phyloP scores from a whole-genome alignment of 1,140 invertebrate genomes.

The Neodiprion virginianus region DNA sequence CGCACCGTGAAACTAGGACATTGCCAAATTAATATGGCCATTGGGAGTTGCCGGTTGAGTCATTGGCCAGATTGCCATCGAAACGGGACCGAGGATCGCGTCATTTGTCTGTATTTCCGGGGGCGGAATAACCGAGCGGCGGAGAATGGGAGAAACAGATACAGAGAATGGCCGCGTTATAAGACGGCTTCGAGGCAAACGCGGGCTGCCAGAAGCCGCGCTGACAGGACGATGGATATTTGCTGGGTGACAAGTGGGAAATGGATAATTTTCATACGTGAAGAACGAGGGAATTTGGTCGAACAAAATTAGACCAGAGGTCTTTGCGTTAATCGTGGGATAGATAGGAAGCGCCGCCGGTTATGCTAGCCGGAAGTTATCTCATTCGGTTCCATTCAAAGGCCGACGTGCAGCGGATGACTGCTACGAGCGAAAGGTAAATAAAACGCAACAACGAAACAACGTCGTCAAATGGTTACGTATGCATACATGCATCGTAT shows the following conservation, averaged over 20 bases:
- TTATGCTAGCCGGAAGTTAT: neutral
- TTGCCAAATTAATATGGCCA: neutral
- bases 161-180: too few relatives aligned
- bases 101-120: neutral
- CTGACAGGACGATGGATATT: too few relatives aligned
- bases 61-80: neutral
- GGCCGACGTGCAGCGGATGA: constrained; percentile 8
- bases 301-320: too few relatives aligned
- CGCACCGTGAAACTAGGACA: neutral
- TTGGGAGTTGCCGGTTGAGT: neutral
- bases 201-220: too few relatives aligned
- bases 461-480: too few relatives aligned
- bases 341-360: neutral
- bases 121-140: neutral
- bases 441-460: too few relatives aligned
- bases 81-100: neutral
- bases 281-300: neutral
- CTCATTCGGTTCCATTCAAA: too few relatives aligned
- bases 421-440: neutral
- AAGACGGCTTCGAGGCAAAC: too few relatives aligned
- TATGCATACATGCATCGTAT: too few relatives aligned
- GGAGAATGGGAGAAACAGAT: too few relatives aligned
- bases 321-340: too few relatives aligned
- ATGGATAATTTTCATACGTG: constrained; percentile 21
- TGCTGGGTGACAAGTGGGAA: constrained; percentile 15